Percentiles rank a stretch among this genome's conserved stretches.
phyloP scores from a whole-genome alignment of 2,113 vertebrate species.

The Narcine bancroftii region DNA sequence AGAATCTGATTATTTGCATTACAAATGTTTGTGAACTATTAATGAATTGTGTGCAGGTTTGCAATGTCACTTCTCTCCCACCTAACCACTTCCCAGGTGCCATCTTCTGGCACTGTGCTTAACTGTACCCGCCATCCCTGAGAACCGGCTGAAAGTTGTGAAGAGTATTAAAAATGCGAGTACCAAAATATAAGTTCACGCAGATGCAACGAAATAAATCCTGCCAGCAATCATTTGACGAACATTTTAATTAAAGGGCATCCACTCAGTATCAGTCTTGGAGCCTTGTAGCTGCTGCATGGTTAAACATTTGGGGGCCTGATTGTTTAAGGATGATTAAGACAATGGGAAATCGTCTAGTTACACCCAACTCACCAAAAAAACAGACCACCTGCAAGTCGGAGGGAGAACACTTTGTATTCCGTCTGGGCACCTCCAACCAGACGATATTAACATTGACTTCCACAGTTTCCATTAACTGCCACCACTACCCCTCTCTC shows the following conservation, averaged over 20 bases:
- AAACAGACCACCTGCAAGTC: no score
- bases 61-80: neutral
- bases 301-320: neutral
- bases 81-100: no score
- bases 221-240: neutral
- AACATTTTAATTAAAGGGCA: neutral
- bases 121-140: neutral
- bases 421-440: no score
- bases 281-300: neutral
- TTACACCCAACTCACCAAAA: no score
- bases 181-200: neutral
- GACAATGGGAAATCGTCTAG: no score
- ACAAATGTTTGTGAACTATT: neutral
- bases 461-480: no score
- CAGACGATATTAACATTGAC: no score
- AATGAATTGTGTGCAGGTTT: neutral
- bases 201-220: neutral
- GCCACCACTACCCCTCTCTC: no score
- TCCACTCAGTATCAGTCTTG: neutral
- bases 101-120: neutral
- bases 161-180: neutral
- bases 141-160: neutral
- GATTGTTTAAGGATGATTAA: neutral
- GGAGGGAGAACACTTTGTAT: no score
- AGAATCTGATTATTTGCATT: conserved; percentile 12